Conservation (phyloP, 2,113 vertebrate species). For the Typhlomys cinereus region DNA sequence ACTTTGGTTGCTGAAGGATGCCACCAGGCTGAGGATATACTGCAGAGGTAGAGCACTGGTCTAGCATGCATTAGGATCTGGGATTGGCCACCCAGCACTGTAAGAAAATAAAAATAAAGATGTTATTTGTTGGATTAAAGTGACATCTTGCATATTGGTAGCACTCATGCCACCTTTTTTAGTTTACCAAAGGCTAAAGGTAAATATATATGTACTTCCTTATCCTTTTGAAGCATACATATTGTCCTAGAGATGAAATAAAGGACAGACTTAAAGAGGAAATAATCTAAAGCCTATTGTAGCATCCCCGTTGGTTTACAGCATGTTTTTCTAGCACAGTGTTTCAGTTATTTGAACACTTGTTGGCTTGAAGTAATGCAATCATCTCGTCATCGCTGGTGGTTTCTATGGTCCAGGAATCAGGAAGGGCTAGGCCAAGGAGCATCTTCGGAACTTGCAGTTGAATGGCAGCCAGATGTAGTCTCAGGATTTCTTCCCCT, state of each 20-base stretch:
- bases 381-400: not conserved
- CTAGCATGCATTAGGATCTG: not conserved
- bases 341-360: not conserved
- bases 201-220: not conserved
- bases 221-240: not conserved
- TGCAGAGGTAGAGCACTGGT: not conserved
- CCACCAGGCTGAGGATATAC: not conserved
- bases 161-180: not conserved
- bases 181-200: not conserved
- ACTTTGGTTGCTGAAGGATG: slow-evolving; percentile 2
- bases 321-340: not conserved
- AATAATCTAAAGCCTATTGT: not conserved
- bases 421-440: not conserved
- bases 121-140: not conserved
- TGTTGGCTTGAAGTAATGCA: slow-evolving; percentile 3
- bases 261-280: slow-evolving; percentile 49
- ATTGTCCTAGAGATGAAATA: slow-evolving; percentile 46
- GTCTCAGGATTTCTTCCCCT: not conserved
- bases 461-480: not conserved
- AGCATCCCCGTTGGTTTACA: not conserved
- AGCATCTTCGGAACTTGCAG: not conserved
- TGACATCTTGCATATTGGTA: slow-evolving; percentile 36
- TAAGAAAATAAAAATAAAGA: not conserved
- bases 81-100: not conserved
- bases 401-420: not conserved